Evolutionary conservation across 2,797 vertebrate genomes (phyloP), one percentile per base, ranked within the genome.

Genomic region (Chelmon rostratus): DNA sequence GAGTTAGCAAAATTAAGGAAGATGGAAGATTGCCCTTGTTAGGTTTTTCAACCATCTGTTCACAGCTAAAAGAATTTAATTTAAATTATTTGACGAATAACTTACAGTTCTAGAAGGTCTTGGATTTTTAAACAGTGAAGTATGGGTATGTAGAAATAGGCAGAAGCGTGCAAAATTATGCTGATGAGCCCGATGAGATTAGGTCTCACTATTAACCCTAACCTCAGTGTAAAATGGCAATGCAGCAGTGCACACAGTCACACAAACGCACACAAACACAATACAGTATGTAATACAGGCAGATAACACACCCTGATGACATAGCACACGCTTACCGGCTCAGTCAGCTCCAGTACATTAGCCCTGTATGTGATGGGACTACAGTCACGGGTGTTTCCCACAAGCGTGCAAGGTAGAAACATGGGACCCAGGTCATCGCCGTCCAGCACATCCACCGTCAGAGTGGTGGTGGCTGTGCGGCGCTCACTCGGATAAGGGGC

Each of bases 371-470:
- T 97, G 85, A 99, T 93, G 18, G 98, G 98, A 47, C 96, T 96
- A 59, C 98, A 99, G 85, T 99, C 98, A 1, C 95, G 96, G 1
- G 97, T 99, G 50, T 96, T 97, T 83, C 94, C 96, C 76, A 99
- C 97, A 6, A 97, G 93, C 1, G 94, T 93, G 67, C 98, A 99
- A 4, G 98, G 98, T 38, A 99, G 96, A 84, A 99, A 99, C 96
- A 98, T 95, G 0, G 98, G 98, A 13, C 98, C 98, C 91, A 99
- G 67, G 86, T 99, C 98, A 3, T 99, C 98, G 2, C 98, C 98
- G 3, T 99, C 98, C 5, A 98, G 93, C 19, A 99, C 93, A 0
- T 99, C 97, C 61, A 99, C 97, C 0, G 97, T 99, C 28, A 99
- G 96, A 0, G 98, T 99, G 47, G 98, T 96, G 12, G 98, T 99